Evolutionary conservation across 2,797 vertebrate species (phyloP), one percentile per base, ranked within the genome.

Genomic region (Lacerta agilis): DNA sequence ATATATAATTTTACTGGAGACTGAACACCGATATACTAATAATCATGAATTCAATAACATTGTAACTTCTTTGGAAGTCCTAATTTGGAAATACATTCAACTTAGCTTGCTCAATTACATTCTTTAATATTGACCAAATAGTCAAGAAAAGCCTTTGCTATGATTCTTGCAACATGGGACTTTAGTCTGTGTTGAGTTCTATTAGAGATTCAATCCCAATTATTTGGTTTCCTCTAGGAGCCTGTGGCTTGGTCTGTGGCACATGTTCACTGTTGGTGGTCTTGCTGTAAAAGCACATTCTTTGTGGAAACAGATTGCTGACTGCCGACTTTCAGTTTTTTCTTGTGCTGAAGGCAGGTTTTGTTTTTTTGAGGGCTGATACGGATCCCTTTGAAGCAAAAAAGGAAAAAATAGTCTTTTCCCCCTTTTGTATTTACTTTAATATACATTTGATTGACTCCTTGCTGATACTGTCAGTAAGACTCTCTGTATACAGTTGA

Each of bases 81-180:
- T 29, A 33, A 85, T 66, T 66, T 27, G 7, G 17, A 41, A 83
- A 25, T 61, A 71, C 87, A 84, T 45, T 38, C 78, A 83, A 79
- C 79, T 78, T 86, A 71, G 27, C 67, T 17, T 91, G 49, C 79
- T 38, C 18, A 90, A 41, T 86, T 71, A 90, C 88, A 82, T 83
- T 8, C 27, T 43, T 91, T 90, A 76, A 25, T 75, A 87, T 75
- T n/a, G 81, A 8, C 25, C 36, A 73, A 82, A 69, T 87, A 64
- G 55, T 79, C 90, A 25, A 10, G 88, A 88, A 20, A 82, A 90
- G 73, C 73, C 87, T 77, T 0, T 0, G 27, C 82, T 75, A 38
- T 2, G 15, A 33, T 78, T 67, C 72, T 78, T 88, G 36, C 79
- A 85, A 72, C 1, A 0, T 3, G 71, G 64, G 77, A 58, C 8